phyloP scores from a whole-genome alignment of 2,888 invertebrate species.

The Trachelus stipa region DNA sequence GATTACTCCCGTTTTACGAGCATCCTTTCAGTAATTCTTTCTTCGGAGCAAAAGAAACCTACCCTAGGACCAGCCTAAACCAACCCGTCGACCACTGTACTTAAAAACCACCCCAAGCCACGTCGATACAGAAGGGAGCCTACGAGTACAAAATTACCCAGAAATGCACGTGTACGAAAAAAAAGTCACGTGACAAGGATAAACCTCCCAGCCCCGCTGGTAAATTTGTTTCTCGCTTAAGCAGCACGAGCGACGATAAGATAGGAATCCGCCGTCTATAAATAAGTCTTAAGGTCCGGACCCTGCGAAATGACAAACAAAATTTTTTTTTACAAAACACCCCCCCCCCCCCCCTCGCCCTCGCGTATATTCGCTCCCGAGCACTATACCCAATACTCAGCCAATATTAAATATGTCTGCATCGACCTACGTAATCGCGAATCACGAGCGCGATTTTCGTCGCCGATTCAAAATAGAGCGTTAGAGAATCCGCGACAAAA shows the following conservation, averaged over 20 bases:
- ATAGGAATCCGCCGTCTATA: neutral
- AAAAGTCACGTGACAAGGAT: neutral
- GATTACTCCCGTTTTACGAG: slow-evolving; percentile 3
- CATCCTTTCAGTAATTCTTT: neutral
- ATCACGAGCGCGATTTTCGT: neutral
- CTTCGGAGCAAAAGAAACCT: neutral
- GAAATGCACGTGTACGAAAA: neutral
- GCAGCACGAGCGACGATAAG: neutral
- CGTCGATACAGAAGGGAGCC: neutral
- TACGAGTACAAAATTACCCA: neutral
- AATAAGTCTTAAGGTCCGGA: neutral
- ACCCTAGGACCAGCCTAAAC: neutral
- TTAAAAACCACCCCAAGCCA: neutral
- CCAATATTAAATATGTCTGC: neutral
- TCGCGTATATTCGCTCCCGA: neutral
- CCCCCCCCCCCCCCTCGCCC: too few species aligned
- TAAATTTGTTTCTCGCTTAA: neutral
- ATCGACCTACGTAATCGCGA: neutral
- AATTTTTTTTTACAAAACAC: neutral
- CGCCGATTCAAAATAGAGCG: neutral
- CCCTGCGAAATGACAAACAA: neutral
- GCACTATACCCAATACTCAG: neutral
- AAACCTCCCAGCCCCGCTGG: neutral
- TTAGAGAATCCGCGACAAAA: neutral
- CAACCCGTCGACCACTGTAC: neutral